Base-by-base conservation (phyloP, 1,140 invertebrate genomes). In the Heterodera schachtii region DNA sequence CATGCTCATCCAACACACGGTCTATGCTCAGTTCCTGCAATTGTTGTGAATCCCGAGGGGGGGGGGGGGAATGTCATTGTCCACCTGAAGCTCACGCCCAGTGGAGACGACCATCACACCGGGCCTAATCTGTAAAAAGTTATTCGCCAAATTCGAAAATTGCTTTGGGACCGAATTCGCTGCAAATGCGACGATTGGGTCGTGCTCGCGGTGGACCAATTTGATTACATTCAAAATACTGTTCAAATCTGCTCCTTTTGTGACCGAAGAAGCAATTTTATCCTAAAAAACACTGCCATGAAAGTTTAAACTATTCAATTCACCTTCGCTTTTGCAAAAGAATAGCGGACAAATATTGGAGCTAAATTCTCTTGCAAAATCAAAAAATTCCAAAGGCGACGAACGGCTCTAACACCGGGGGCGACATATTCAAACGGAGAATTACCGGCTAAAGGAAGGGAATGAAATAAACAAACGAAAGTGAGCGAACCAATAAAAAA, bases 171-270 rank as follows among this genome's bases (percentile, higher is more conserved):
- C 81, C 57, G 81, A 93, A 92, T 97, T 98, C 69, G 98, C 92
- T 89, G 96, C 97, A 92, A 99, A 99, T 52, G 97, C 95, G 84
- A 95, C 94, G 82, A 99, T 98, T 79, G 95, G 95, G 91, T 99
- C 97, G 92, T 98, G 96, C 90, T 99, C 97, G 91, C 98, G 98
- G 90, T 99, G 97, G 82, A 98, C 96, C 82, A 99, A 96, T 80
- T 96, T 93, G 79, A 98, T 95, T 66, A 71, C 69, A 41, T 41
- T 71, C 69, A 71, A 71, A 71, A 71, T 71, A 41, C 19, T 71
- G 21, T 75, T 78, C n/a, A 91, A 92, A 60, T 92, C 57, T 2
- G 57, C 31, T n/a, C 21, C 43, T 41, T 41, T 71, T 71, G 41
- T 11, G 8, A 46, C 69, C 9, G 44, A 41, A 71, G 69, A 31